A percentile compares a stretch with the other conserved stretches of the same genome.
phyloP scores from a whole-genome alignment of 1,140 invertebrate species.

The Papilio machaon region DNA sequence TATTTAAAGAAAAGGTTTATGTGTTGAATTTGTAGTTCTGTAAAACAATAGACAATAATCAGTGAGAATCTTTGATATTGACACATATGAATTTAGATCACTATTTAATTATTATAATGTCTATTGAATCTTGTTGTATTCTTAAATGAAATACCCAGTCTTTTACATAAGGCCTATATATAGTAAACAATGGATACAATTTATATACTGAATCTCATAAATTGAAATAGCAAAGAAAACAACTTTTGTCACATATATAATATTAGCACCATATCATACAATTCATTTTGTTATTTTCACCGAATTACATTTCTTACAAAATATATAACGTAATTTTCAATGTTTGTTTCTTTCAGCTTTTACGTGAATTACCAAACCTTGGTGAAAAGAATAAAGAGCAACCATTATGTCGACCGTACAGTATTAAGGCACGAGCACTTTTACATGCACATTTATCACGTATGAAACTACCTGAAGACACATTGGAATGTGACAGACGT shows the following conservation, averaged over 20 bases:
- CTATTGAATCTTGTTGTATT: not conserved
- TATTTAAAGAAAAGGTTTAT: not conserved
- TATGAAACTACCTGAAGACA: slow-evolving; percentile 89
- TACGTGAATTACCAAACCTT: slow-evolving; percentile 94
- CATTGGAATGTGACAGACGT: slow-evolving; percentile 92
- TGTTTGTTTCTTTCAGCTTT: slow-evolving; percentile 85
- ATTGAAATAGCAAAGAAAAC: too few relatives aligned
- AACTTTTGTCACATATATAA: too few relatives aligned
- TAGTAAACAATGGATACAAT: not conserved
- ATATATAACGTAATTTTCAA: not conserved
- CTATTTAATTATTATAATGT: slow-evolving; percentile 13
- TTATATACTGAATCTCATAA: too few relatives aligned
- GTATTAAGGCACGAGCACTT: slow-evolving; percentile 96
- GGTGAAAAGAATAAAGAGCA: slow-evolving; percentile 97
- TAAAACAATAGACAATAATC: not conserved
- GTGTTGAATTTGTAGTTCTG: slow-evolving; percentile 13
- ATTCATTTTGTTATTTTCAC: too few relatives aligned
- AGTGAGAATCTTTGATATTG: not conserved
- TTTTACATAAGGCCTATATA: not conserved
- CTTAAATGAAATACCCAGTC: not conserved
- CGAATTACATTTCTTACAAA: too few relatives aligned
- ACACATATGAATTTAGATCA: slow-evolving; percentile 4
- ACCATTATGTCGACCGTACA: slow-evolving; percentile 97
- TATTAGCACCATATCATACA: too few relatives aligned
- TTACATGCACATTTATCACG: slow-evolving; percentile 96